phyloP scores from a whole-genome alignment of 2,888 invertebrate species.

The Leucophenga maculata region DNA sequence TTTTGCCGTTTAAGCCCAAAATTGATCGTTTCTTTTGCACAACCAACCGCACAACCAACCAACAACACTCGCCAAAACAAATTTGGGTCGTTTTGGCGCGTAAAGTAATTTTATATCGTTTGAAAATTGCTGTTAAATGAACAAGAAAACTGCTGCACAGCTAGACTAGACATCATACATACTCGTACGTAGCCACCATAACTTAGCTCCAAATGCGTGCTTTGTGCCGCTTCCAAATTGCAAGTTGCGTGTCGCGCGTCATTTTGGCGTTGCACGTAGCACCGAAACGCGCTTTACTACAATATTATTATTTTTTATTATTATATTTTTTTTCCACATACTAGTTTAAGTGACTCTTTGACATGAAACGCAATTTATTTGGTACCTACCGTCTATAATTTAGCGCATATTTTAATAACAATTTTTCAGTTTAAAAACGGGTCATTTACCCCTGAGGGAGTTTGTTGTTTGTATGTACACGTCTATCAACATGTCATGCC shows the following conservation, averaged over 20 bases:
- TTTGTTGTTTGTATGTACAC: background rate
- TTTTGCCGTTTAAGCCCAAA: conserved; percentile 10
- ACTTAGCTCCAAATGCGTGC: background rate
- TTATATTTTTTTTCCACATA: background rate
- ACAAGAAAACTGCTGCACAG: conserved; percentile 13
- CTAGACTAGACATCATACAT: background rate
- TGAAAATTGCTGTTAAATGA: conserved; percentile 21
- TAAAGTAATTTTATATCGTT: conserved; percentile 9
- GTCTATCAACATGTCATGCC: too few species aligned
- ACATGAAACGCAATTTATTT: conserved; percentile 21
- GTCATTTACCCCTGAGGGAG: conserved; percentile 10
- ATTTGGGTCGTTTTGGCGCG: conserved; percentile 23
- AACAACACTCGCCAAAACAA: background rate
- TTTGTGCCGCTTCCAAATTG: background rate
- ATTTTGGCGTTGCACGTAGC: conserved; percentile 17
- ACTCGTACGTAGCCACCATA: background rate
- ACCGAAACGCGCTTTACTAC: conserved; percentile 2
- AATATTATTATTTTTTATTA: background rate
- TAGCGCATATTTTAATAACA: conserved; percentile 11
- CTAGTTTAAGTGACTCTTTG: conserved; percentile 21
- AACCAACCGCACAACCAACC: too few species aligned
- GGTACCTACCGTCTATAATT: background rate
- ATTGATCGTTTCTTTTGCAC: conserved; percentile 15
- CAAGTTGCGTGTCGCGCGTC: conserved; percentile 16
- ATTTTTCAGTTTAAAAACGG: conserved; percentile 10